These are phyloP conservation scores for Lasiurus cinereus DNA, from an alignment of 2,113 vertebrate genomes.

Conservation along the genomic window DNA sequence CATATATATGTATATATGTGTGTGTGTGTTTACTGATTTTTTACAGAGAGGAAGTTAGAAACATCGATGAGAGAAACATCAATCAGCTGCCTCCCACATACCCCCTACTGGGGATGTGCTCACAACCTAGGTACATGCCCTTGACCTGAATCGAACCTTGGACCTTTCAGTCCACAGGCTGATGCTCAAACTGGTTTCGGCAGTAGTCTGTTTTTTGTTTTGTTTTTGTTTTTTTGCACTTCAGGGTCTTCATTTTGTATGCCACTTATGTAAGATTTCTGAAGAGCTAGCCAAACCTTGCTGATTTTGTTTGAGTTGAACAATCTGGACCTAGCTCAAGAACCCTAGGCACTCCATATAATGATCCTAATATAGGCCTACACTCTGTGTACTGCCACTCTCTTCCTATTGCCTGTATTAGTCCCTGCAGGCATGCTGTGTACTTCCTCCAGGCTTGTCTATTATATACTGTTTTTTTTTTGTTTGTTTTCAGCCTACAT, in stretches of 20 bases:
- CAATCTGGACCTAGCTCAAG: not conserved
- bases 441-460: not conserved
- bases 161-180: too few relatives aligned
- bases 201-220: not conserved
- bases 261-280: not conserved
- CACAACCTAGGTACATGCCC: too few relatives aligned
- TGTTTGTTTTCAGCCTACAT: not conserved
- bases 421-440: not conserved
- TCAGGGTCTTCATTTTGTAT: not conserved
- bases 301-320: not conserved
- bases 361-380: not conserved
- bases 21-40: too few relatives aligned
- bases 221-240: not conserved
- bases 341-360: not conserved
- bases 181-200: too few relatives aligned
- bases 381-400: not conserved
- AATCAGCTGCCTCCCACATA: too few relatives aligned
- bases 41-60: too few relatives aligned
- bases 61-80: too few relatives aligned
- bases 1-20: too few relatives aligned
- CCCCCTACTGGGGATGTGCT: too few relatives aligned
- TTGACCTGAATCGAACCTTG: too few relatives aligned
- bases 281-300: not conserved
- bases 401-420: not conserved
- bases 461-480: not conserved